Evolutionary conservation across 2,888 invertebrate genomes (phyloP), one percentile per base, ranked within the genome.

Genomic region (Mythimna pallens): DNA sequence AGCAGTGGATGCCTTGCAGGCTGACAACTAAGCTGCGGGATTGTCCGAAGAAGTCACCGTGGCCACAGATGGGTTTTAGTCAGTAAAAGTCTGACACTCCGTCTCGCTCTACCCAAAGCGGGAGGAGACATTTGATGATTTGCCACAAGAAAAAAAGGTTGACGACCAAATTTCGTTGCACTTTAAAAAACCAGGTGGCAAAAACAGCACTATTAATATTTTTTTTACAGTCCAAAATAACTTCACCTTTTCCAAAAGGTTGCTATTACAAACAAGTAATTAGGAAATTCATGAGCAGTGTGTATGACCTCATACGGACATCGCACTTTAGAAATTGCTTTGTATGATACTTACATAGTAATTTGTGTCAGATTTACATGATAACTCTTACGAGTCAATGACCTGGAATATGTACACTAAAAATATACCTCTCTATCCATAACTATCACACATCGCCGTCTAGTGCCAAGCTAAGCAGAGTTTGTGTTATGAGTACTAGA

Each of bases 251-350:
- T 67, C 25, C 52, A 43, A 50, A n/a, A 75, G 55, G 36, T 76
- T 64, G 14, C 14, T 14, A 20, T 20, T 20, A 25, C 6, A 65
- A 22, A 50, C 9, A 62, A 36, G 10, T 54, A 50, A 52, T 47
- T 65, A 17, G 58, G 64, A 66, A 50, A 59, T 52, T 65, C 59
- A 67, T 64, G 55, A 80, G n/a, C 40, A 25, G n/a, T 17, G 62
- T 25, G 40, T 22, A 43, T 63, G 81, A 76, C 73, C 68, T 69
- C 55, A 63, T 40, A 34, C 65, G 73, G 63, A 34, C 63, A 73
- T 54, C 63, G 74, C 55, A 83, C 83, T 79, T 52, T 69, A 55
- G 22, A 69, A 63, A 66, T 68, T 52, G 17, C 36, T 79, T 59
- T 36, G 52, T 68, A 65, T 52, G 73, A 63, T 30, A 70, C 55